phyloP scores from a whole-genome alignment of 2,888 invertebrate genomes.

The Hyalella azteca region DNA sequence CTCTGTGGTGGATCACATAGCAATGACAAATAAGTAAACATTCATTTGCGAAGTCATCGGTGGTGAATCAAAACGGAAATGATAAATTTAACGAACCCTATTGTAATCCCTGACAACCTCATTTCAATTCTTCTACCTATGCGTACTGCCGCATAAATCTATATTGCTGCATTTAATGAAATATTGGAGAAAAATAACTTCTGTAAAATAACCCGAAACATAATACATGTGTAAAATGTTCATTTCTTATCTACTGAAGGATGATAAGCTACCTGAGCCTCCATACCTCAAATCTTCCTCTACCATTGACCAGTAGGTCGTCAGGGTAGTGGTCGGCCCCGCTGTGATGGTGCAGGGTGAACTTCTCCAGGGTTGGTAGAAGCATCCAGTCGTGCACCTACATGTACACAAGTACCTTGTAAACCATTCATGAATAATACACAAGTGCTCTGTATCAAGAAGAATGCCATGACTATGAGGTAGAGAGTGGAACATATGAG shows the following conservation, averaged over 20 bases:
- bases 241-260: background rate
- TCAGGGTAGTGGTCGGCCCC: slow-evolving; percentile 83
- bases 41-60: no score
- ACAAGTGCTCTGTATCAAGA: no score
- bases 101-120: no score
- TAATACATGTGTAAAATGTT: background rate
- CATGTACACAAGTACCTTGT: background rate
- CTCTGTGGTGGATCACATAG: no score
- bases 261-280: background rate
- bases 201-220: background rate
- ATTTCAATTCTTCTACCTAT: no score
- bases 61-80: no score
- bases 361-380: slow-evolving; percentile 73
- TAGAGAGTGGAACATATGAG: no score
- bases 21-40: no score
- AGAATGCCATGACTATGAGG: no score
- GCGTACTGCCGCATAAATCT: background rate
- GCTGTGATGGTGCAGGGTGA: slow-evolving; percentile 82
- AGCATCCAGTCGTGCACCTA: slow-evolving; percentile 82
- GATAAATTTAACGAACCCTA: no score
- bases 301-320: slow-evolving; percentile 81
- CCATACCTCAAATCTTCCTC: slow-evolving; percentile 65
- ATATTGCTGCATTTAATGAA: background rate
- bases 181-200: background rate
- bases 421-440: no score